A percentile compares a stretch with the other conserved stretches of the same genome.
Evolutionary conservation across 1,140 invertebrate genomes (phyloP).

Genomic region (Phymorhynchus buccinoides): DNA sequence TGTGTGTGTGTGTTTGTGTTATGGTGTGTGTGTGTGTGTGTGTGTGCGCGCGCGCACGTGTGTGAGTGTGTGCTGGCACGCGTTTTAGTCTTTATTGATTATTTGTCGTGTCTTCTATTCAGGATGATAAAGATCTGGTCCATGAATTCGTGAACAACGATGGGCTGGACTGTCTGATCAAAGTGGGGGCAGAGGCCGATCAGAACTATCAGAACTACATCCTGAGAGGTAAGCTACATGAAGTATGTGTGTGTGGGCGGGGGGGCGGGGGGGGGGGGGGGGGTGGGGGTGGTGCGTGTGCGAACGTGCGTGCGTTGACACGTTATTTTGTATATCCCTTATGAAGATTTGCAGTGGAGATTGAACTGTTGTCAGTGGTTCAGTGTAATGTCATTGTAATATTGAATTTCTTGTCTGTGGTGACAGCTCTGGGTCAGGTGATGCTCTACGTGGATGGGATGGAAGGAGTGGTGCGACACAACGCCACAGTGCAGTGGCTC

Average conservation of each 20-base stretch:
- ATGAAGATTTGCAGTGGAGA: no score
- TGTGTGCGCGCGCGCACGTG: no score
- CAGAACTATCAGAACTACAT: constrained; percentile 99
- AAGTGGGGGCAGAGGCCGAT: constrained; percentile 82
- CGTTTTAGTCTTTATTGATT: no score
- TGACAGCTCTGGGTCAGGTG: constrained; percentile 88
- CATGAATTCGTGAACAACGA: constrained; percentile 99
- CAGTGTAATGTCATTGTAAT: background rate
- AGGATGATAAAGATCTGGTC: constrained; percentile 99
- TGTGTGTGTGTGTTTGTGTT: no score
- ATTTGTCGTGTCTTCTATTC: constrained; percentile 36
- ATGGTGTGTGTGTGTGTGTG: no score
- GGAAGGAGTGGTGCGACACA: constrained; percentile 98
- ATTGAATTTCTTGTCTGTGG: no score
- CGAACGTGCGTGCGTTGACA: background rate
- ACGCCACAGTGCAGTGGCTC: constrained; percentile 97
- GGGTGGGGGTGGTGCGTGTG: no score
- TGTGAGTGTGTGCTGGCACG: no score
- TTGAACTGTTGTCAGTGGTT: background rate
- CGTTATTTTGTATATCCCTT: no score
- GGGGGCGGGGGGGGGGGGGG: no score
- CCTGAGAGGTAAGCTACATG: constrained; percentile 83
- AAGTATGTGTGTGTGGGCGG: no score
- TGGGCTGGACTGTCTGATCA: constrained; percentile 78
- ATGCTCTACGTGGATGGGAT: constrained; percentile 99